Percentiles rank a stretch among this genome's conserved stretches.
Evolutionary conservation across 1,140 invertebrate genomes (phyloP).

Genomic region (Lepidurus apus): DNA sequence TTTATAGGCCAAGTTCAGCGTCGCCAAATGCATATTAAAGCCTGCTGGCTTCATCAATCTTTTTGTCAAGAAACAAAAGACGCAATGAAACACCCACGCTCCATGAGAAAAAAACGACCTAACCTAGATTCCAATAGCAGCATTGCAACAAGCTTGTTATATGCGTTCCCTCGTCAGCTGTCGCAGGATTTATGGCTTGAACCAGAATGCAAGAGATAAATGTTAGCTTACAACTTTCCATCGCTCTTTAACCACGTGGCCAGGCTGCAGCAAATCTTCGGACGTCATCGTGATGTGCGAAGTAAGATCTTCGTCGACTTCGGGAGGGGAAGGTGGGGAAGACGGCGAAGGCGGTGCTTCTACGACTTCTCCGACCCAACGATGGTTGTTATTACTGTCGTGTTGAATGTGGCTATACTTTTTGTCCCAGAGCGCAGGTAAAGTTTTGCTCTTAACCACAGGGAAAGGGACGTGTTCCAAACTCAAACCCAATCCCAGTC

Average conservation of each 20-base stretch:
- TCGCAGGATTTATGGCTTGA: too few species aligned
- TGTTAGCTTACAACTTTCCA: constrained; percentile 84
- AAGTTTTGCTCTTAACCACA: not conserved
- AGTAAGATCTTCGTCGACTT: constrained; percentile 25
- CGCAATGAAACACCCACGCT: too few species aligned
- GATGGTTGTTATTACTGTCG: constrained; percentile 22
- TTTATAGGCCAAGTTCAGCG: too few species aligned
- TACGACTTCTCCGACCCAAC: constrained; percentile 24
- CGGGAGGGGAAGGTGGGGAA: constrained; percentile 15
- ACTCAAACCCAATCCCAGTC: not conserved
- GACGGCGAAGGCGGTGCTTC: constrained; percentile 26
- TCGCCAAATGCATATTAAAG: too few species aligned
- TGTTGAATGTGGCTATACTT: not conserved
- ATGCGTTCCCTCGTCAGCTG: too few species aligned
- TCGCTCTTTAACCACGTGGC: constrained; percentile 93
- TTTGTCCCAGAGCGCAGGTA: not conserved
- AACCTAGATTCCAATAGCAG: not conserved
- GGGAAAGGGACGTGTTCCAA: not conserved
- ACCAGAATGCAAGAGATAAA: constrained; percentile 25
- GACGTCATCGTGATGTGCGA: constrained; percentile 73
- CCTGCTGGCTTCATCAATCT: too few species aligned
- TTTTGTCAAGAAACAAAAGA: too few species aligned
- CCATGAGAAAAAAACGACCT: not conserved
- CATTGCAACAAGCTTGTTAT: not conserved
- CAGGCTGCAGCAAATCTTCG: constrained; percentile 90